Conservation (phyloP, 2,888 invertebrate species). For the Aricia artaxerxes region DNA sequence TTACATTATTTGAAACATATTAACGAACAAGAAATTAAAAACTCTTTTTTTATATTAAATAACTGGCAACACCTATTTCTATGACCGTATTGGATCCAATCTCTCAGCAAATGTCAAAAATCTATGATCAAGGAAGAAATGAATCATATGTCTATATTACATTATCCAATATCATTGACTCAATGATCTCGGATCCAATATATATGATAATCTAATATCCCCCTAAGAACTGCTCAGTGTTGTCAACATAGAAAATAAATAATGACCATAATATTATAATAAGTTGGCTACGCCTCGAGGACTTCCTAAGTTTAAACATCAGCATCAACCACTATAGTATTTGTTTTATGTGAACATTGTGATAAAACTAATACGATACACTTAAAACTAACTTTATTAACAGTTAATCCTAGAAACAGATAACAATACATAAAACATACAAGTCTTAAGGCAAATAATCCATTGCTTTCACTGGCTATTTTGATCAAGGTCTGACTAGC, state of each 20-base stretch:
- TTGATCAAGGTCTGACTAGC: slow-evolving; percentile 42
- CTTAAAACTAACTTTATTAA: slow-evolving; percentile 27
- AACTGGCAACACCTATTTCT: too few relatives aligned
- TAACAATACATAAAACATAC: slow-evolving; percentile 32
- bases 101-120: too few relatives aligned
- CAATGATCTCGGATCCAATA: too few relatives aligned
- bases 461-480: slow-evolving; percentile 28
- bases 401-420: slow-evolving; percentile 32
- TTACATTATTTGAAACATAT: too few relatives aligned
- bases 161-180: too few relatives aligned
- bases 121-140: too few relatives aligned
- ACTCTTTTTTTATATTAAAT: too few relatives aligned
- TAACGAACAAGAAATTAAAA: too few relatives aligned
- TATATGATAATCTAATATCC: too few relatives aligned
- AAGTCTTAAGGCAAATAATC: slow-evolving; percentile 32
- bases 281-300: background rate
- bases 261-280: background rate
- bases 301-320: background rate
- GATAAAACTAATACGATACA: slow-evolving; percentile 26
- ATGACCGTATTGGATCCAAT: too few relatives aligned
- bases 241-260: slow-evolving; percentile 9
- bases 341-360: slow-evolving; percentile 40
- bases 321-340: slow-evolving; percentile 42
- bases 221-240: background rate
- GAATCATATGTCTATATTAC: too few relatives aligned